These are phyloP conservation scores for Blastomussa wellsi DNA, from an alignment of 92 coral and sea anemone genomes.

Conservation along the genomic window DNA sequence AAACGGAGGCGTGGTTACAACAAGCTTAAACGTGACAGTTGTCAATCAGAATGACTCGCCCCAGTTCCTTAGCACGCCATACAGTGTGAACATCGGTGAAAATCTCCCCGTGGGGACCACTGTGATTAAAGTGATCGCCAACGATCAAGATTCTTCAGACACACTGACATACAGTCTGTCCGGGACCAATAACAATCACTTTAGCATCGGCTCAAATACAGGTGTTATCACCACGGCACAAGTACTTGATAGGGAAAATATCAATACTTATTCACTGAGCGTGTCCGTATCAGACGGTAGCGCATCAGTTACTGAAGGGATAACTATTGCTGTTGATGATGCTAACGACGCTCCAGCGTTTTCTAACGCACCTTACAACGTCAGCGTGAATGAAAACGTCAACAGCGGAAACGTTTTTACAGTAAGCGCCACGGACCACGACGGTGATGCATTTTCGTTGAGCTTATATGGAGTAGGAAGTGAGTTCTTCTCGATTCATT, in stretches of 20 bases:
- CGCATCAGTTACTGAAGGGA: conserved; percentile 31
- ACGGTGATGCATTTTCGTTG: conserved; percentile 51
- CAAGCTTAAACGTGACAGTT: conserved; percentile 47
- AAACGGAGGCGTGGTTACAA: conserved; percentile 50
- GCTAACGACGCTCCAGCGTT: conserved; percentile 53
- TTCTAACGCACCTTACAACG: conserved; percentile 51
- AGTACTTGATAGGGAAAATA: conserved; percentile 45
- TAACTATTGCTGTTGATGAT: conserved; percentile 30
- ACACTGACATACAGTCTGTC: conserved; percentile 46
- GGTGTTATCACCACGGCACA: conserved; percentile 54
- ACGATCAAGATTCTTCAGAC: conserved; percentile 56
- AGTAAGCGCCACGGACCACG: conserved; percentile 62
- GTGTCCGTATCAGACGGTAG: conserved; percentile 55
- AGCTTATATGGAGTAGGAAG: conserved; percentile 52
- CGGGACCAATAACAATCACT: conserved; percentile 43
- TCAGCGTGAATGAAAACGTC: conserved; percentile 43
- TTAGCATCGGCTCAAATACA: conserved; percentile 46
- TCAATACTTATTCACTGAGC: conserved; percentile 50
- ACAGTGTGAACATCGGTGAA: conserved; percentile 41
- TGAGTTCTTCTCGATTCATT: conserved; percentile 42
- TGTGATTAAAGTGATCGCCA: conserved; percentile 41
- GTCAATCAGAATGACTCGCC: conserved; percentile 53
- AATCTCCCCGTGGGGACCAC: conserved; percentile 53
- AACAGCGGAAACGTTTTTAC: conserved; percentile 45
- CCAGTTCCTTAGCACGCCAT: conserved; percentile 39